Base-by-base conservation (phyloP, 2,113 vertebrate species). In the Girardinichthys multiradiatus region DNA sequence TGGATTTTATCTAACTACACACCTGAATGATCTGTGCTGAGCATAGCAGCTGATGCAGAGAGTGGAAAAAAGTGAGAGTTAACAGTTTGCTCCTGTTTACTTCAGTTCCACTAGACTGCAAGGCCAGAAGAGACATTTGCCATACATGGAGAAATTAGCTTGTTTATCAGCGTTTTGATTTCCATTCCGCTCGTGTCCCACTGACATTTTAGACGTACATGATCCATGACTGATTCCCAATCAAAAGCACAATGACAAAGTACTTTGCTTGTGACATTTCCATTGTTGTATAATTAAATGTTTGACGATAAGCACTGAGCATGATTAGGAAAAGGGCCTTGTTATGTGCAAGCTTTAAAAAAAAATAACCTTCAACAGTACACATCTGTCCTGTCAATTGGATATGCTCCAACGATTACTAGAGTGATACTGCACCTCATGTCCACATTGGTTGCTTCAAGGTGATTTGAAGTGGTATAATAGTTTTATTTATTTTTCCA, bases 141-240 rank as follows among this genome's bases (percentile, higher is more conserved):
- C 66, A 80, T 42, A 86, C 92, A 63, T 76, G 54, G 78, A 86
- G 85, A 89, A 93, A 93, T 90, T 80, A 86, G 84, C 85, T 93
- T 92, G 91, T 94, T 93, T 94, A 92, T 92, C 90, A 88, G 89
- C 88, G 68, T 90, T 90, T 87, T 86, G 86, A 90, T 91, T 83
- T 87, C 68, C 63, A 74, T 81, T 80, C 84, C 80, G 77, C 91
- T 89, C 70, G 65, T 27, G 30, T 90, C 88, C 88, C 73, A 57
- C 88, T 92, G 92, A 93, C 91, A 93, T 93, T 93, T 93, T 51
- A 80, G 83, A 84, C 54, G 86, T 72, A 89, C 85, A 85, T 86
- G 91, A 93, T 89, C 93, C 93, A 89, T 93, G 92, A 93, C 93
- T 92, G 93, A 93, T 93, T 88, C 82, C 42, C 91, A 84, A 87